phyloP scores from a whole-genome alignment of 1,140 invertebrate genomes.

The Drosophila setifemur region DNA sequence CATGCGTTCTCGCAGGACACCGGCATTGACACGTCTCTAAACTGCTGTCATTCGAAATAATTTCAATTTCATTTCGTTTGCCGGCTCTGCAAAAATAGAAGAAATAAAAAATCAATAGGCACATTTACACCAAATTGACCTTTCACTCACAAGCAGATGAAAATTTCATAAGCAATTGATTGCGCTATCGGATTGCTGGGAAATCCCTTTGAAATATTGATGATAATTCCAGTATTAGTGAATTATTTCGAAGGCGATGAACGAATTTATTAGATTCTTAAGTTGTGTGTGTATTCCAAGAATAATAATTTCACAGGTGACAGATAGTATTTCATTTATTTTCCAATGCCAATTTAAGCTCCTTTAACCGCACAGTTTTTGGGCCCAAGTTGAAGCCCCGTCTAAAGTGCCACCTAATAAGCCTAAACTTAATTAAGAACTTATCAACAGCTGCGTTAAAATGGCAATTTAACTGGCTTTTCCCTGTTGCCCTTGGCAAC shows the following conservation, averaged over 20 bases:
- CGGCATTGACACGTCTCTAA: constrained; percentile 58
- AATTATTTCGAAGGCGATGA: too few relatives aligned
- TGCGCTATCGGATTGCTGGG: constrained; percentile 12
- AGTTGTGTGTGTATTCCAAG: too few relatives aligned
- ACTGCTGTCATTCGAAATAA: constrained; percentile 67
- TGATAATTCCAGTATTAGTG: constrained; percentile 4
- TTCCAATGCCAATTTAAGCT: constrained; percentile 1
- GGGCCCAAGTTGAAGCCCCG: constrained; percentile 6
- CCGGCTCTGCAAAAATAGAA: not conserved
- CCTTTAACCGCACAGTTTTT: constrained; percentile 17
- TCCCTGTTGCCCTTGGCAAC: constrained; percentile 33
- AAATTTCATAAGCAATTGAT: constrained; percentile 46
- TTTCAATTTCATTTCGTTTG: constrained; percentile 62
- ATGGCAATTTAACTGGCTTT: constrained; percentile 52
- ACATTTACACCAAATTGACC: constrained; percentile 55
- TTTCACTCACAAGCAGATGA: constrained; percentile 32
- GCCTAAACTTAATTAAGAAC: constrained; percentile 75
- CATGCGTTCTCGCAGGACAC: not conserved
- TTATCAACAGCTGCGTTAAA: constrained; percentile 70
- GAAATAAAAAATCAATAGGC: constrained; percentile 47
- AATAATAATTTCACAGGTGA: too few relatives aligned
- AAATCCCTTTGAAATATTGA: constrained; percentile 40
- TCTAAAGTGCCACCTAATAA: constrained; percentile 66
- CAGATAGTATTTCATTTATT: not conserved
- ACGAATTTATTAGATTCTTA: too few relatives aligned